phyloP scores from a whole-genome alignment of 2,113 vertebrate species.

The Amphiprion percula region DNA sequence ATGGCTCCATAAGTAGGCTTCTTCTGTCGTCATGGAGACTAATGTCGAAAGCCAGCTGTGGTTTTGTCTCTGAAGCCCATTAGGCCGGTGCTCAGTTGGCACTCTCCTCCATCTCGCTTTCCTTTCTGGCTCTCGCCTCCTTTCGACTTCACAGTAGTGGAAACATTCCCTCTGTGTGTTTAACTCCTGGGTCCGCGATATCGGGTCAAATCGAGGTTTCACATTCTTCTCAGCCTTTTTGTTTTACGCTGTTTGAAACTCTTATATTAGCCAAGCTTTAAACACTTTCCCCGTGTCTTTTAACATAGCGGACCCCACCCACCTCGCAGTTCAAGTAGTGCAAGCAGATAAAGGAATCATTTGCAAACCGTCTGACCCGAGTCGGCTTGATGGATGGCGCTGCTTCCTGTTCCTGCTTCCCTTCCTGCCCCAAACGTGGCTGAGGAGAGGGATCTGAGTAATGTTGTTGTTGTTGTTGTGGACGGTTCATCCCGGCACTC shows the following conservation, averaged over 20 bases:
- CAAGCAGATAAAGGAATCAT: constrained; percentile 48
- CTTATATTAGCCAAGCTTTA: constrained; percentile 28
- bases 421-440: constrained; percentile 53
- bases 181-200: constrained; percentile 47
- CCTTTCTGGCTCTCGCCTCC: constrained; percentile 56
- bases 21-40: constrained; percentile 80
- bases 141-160: constrained; percentile 42
- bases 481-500: constrained; percentile 25
- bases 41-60: constrained; percentile 83
- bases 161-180: constrained; percentile 61
- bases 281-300: constrained; percentile 25
- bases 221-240: constrained; percentile 53
- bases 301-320: constrained; percentile 16
- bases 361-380: constrained; percentile 55
- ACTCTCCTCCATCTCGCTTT: constrained; percentile 64
- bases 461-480: constrained; percentile 70
- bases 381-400: constrained; percentile 59
- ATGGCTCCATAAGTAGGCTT: constrained; percentile 71
- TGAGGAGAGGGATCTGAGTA: constrained; percentile 67
- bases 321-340: constrained; percentile 44
- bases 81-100: constrained; percentile 68
- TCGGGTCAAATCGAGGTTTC: constrained; percentile 56
- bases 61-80: constrained; percentile 81
- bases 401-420: constrained; percentile 37
- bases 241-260: constrained; percentile 14